Conservation (phyloP, 2,797 vertebrate genomes). For the Hybognathus amarus region DNA sequence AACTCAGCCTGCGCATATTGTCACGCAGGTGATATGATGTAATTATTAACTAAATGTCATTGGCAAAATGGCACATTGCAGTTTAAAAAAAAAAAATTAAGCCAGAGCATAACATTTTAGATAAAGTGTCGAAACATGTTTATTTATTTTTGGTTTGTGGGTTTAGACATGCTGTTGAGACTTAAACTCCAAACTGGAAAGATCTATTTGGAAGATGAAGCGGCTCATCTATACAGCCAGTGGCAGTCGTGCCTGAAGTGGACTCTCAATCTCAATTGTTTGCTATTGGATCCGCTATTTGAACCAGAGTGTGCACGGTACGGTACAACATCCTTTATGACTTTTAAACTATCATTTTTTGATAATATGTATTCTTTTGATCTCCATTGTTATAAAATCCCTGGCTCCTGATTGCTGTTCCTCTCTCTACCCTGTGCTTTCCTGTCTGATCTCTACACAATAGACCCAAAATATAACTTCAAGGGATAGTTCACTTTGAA, state of each 20-base stretch:
- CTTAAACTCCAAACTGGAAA: conserved; percentile 2
- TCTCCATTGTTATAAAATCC: background rate
- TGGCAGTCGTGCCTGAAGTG: conserved; percentile 86
- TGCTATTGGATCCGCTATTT: conserved; percentile 79
- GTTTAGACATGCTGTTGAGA: conserved; percentile 47
- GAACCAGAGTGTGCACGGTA: conserved; percentile 82
- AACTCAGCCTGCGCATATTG: no score
- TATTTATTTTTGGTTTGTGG: background rate
- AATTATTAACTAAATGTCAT: background rate
- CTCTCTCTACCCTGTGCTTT: no score
- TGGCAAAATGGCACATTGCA: background rate
- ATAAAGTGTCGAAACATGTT: background rate
- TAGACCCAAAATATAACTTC: no score
- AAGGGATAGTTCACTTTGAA: no score
- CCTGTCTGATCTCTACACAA: no score
- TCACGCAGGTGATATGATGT: background rate
- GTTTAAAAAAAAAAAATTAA: no score
- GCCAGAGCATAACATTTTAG: background rate
- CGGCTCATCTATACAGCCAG: conserved; percentile 82
- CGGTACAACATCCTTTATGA: conserved; percentile 69
- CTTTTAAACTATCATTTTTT: background rate
- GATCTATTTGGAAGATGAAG: conserved; percentile 65
- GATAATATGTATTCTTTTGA: background rate
- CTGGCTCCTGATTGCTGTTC: background rate
- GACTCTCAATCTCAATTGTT: conserved; percentile 82